phyloP scores from a whole-genome alignment of 2,888 invertebrate genomes.

The Aricia artaxerxes region DNA sequence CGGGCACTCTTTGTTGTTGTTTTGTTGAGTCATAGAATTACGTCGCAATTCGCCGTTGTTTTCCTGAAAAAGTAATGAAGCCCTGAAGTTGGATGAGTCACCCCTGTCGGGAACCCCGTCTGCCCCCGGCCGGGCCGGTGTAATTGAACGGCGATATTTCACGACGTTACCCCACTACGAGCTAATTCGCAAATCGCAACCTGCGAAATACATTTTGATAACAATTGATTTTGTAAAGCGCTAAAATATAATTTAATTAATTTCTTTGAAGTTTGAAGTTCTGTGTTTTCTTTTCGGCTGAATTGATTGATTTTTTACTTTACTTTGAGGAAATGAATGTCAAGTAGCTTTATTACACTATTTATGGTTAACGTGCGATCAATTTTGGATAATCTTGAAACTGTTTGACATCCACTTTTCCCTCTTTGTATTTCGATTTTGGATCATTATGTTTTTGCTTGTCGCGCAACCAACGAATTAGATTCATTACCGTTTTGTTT shows the following conservation, averaged over 20 bases:
- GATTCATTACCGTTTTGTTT: not conserved
- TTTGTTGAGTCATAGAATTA: conserved; percentile 18
- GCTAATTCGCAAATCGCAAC: conserved; percentile 35
- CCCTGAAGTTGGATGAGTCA: conserved; percentile 43
- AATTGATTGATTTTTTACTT: not conserved
- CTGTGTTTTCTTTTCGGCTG: not conserved
- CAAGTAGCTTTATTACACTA: too few relatives aligned
- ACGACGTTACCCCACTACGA: conserved; percentile 34
- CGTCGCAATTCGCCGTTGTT: not conserved
- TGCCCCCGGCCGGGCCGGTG: conserved; percentile 34
- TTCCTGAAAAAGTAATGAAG: conserved; percentile 25
- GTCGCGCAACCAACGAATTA: too few relatives aligned
- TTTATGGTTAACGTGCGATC: too few relatives aligned
- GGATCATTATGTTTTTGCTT: too few relatives aligned
- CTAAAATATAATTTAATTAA: not conserved
- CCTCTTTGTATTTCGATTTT: too few relatives aligned
- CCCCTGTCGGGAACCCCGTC: conserved; percentile 38
- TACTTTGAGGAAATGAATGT: not conserved
- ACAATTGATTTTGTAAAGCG: not conserved
- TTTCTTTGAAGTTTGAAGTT: not conserved
- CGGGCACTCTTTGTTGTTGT: not conserved
- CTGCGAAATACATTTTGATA: not conserved
- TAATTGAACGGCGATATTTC: conserved; percentile 38
- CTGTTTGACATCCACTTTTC: not conserved
- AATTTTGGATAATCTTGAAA: too few relatives aligned